Evolutionary conservation across 1,140 invertebrate genomes (phyloP), one percentile per base, ranked within the genome.

Genomic region (Trichonephila clavata): DNA sequence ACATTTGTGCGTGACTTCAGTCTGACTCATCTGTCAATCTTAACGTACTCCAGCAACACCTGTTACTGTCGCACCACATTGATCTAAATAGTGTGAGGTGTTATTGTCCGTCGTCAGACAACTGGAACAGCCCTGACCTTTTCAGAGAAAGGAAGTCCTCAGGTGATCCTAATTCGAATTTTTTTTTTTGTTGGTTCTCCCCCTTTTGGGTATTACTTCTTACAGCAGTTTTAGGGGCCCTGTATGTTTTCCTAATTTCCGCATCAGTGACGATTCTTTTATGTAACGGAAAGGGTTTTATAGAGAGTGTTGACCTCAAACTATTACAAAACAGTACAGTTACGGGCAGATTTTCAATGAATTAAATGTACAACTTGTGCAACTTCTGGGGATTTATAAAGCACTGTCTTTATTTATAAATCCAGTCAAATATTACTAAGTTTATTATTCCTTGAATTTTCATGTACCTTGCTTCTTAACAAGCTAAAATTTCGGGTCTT

Each of bases 71-170:
- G 24, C 27, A 14, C 27, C 39, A 27, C 16, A 32, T 39, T 77
- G 68, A 39, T 77, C 68, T 77, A 77, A 77, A 32, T 77, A 77
- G 68, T 77, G 24, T 77, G 27, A 71, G 27, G 68, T 77, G 27
- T 77, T 27, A 77, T 77, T 77, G 27, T 77, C 68, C 68, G 16
- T 77, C 27, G 68, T 39, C 68, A 77, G 68, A 77, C 68, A 77
- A 77, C 68, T 77, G 68, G 68, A 77, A 77, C 68, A 77, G 68
- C 68, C 68, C 68, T 77, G 68, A 77, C 68, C 68, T 77, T 77
- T 32, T 77, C 68, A 32, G 68, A 24, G 68, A 77, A 77, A 77
- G 68, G 68, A 77, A 77, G 68, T 77, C 68, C 32, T 77, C 68
- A 77, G 32, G 18, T 77, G 68, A 71, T 71, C n/a, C 14, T 71